A percentile compares a stretch with the other conserved stretches of the same genome.
Evolutionary conservation across 2,113 vertebrate species (phyloP).

Genomic region (Sorex araneus): DNA sequence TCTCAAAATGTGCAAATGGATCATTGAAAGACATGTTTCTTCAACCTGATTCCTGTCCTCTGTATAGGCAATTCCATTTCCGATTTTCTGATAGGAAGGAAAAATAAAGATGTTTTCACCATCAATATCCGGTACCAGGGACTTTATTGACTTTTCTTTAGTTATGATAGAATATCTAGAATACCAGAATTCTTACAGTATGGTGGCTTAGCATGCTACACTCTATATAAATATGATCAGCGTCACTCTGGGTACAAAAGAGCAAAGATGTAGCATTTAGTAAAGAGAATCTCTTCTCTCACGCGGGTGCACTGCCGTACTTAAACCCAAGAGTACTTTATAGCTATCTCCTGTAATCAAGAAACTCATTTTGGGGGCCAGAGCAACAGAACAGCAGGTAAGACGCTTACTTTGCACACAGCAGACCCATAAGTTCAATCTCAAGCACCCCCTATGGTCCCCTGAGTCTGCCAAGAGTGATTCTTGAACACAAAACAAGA

Average conservation of each 20-base stretch:
- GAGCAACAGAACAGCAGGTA: too few relatives aligned
- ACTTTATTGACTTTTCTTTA: not conserved
- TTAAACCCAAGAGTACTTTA: constrained; percentile 19
- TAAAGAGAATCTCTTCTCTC: not conserved
- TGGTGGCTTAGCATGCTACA: not conserved
- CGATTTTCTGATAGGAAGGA: constrained; percentile 4
- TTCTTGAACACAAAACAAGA: too few relatives aligned
- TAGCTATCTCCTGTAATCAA: not conserved
- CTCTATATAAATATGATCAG: not conserved
- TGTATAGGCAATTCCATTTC: not conserved
- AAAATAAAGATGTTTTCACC: not conserved
- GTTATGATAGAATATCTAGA: not conserved
- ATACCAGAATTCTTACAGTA: not conserved
- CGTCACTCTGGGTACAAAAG: not conserved
- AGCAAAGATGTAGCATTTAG: not conserved
- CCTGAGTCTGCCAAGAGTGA: too few relatives aligned
- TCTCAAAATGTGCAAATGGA: not conserved
- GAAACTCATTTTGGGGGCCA: not conserved
- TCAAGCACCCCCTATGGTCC: too few relatives aligned
- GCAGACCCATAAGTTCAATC: too few relatives aligned
- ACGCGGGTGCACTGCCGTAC: not conserved
- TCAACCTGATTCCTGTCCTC: not conserved
- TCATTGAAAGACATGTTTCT: not conserved
- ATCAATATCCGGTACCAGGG: not conserved
- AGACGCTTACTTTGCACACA: too few relatives aligned